Evolutionary conservation across 2,888 invertebrate species (phyloP), one percentile per base, ranked within the genome.

Genomic region (Halocaridina rubra): DNA sequence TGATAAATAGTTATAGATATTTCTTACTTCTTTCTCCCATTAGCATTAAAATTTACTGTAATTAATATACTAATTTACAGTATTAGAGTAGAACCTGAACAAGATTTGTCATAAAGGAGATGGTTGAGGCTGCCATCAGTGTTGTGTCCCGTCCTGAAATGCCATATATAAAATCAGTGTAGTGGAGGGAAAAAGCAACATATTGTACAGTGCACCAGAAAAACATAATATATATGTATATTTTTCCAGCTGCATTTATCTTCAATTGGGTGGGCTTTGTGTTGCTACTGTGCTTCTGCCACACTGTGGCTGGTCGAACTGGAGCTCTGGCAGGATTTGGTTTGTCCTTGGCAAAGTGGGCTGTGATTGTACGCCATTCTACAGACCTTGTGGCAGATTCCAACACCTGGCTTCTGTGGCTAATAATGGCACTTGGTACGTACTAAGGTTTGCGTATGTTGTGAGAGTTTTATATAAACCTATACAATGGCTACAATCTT

Each of bases 201-300:
- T n/a, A n/a, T n/a, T n/a, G n/a, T n/a, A n/a, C n/a, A n/a, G n/a
- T n/a, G n/a, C n/a, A n/a, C n/a, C n/a, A n/a, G n/a, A n/a, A n/a
- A n/a, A n/a, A n/a, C n/a, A n/a, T n/a, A n/a, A n/a, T n/a, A n/a
- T n/a, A n/a, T n/a, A 13, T 76, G 3, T 33, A 33, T 74, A 24
- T 61, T 29, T 57, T 72, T 59, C 59, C 92, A 96, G 97, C 97
- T 91, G 96, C 97, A 89, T 97, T 98, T 92, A 94, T 97, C 74
- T 97, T 98, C 92, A 98, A 98, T 92, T 98, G 97, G 97, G 95
- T 98, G 90, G 98, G 98, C 16, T 97, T 98, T 91, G 92, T 98
- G 89, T 93, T 97, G 90, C 93, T 97, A 89, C 95, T 97, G 94
- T 98, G 97, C 90, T 96, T 97, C 92, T 97, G 97, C 90, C 97